Conservation (phyloP, 2,797 vertebrate species). For the Eulemur coronatus region DNA sequence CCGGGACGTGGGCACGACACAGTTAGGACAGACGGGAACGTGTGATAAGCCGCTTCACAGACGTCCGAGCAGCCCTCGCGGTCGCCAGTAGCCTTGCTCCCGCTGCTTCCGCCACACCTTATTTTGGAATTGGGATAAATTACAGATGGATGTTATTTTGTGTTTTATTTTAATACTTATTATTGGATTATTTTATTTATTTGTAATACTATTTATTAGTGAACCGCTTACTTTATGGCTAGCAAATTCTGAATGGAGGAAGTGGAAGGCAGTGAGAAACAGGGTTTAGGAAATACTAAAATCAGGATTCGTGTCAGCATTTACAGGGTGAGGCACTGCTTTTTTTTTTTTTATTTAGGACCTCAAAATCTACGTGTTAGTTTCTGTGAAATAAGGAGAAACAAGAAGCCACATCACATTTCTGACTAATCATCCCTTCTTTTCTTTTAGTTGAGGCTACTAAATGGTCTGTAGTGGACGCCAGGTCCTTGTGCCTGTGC, state of each 20-base stretch:
- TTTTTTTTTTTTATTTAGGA: not conserved
- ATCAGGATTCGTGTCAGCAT: not conserved
- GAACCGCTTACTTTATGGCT: not conserved
- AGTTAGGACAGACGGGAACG: accelerated
- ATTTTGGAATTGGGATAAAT: not conserved
- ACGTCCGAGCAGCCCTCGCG: not conserved
- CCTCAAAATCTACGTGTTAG: not conserved
- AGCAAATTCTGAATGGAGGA: not conserved
- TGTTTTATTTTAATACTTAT: not conserved
- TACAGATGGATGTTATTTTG: not conserved
- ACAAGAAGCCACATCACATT: not conserved
- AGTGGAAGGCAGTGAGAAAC: not conserved
- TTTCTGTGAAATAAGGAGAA: not conserved
- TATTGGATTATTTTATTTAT: not conserved
- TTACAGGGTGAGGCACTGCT: not conserved
- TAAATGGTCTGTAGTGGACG: not conserved
- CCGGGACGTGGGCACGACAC: accelerated
- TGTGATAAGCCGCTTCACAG: accelerated
- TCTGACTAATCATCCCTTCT: not conserved
- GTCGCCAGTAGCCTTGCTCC: not conserved
- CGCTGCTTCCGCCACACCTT: not conserved
- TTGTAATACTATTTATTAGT: not conserved
- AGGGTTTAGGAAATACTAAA: not conserved
- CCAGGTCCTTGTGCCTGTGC: not conserved
- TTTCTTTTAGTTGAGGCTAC: not conserved